Evolutionary conservation across 1,140 invertebrate genomes (phyloP), one percentile per base, ranked within the genome.

Genomic region (Zeugodacus cucurbitae): DNA sequence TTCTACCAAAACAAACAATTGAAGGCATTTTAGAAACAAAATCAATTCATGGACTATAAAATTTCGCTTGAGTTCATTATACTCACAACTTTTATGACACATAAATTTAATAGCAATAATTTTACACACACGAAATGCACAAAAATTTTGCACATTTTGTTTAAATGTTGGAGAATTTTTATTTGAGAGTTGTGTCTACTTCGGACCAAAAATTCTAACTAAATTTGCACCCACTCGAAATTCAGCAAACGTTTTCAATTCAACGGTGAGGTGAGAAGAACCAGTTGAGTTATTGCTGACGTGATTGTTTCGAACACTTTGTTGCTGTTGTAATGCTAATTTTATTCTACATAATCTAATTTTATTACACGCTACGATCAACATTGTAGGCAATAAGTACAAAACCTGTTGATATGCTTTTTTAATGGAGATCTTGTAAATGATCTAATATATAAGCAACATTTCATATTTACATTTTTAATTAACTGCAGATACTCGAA

Each of bases 231-330:
- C 74, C 74, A 82, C 74, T 26, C 41, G 34, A 82, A 54, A 82
- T 82, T 82, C 41, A 41, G 11, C 34, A 37, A 74, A 74, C 5
- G 29, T 26, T 82, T 82, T 82, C 14, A 29, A 82, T 54, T 82
- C 74, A 37, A 82, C 41, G n/a, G 0, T 48, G 74, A 48, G 48
- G 74, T 5, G 37, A 29, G n/a, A 26, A n/a, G 26, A 82, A 82
- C 74, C 74, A 82, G 74, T 82, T 82, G 41, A 82, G 37, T 82
- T 48, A 82, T 82, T 82, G 41, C 17, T 82, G 41, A 17, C 74
- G n/a, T 48, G 74, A 48, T 82, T 82, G 74, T 82, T 44, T 26
- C 67, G 17, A n/a, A 26, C 4, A 17, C 22, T 20, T 74, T 74
- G 34, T 37, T 74, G 67, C 34, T 74, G 17, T 41, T 67, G 26